A percentile compares a stretch with the other conserved stretches of the same genome.
Evolutionary conservation across 2,113 vertebrate species (phyloP).

Genomic region (Cavia porcellus): DNA sequence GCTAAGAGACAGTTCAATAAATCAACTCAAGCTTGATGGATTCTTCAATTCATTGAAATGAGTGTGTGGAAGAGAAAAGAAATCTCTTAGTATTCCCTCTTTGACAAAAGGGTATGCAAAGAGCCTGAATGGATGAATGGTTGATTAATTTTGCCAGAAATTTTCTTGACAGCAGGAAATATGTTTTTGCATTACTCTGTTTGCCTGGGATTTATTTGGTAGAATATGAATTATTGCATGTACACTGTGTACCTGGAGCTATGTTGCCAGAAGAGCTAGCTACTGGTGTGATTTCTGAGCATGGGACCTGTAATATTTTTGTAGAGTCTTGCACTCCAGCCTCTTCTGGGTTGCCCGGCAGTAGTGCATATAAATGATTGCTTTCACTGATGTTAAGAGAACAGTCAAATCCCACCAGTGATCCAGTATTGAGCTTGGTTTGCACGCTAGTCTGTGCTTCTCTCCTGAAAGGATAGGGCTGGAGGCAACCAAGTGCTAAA

Average conservation of each 20-base stretch:
- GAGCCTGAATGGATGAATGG: conserved; percentile 99
- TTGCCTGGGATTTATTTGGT: conserved; percentile 94
- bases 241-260: conserved; percentile 95
- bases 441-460: conserved; percentile 73
- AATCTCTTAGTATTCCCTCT: conserved; percentile 96
- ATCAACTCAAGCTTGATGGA: conserved; percentile 99
- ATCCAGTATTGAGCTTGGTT: conserved; percentile 84
- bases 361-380: conserved; percentile 77
- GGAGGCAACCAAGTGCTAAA: conserved; percentile 75
- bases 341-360: conserved; percentile 58
- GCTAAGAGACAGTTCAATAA: conserved; percentile 99
- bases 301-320: conserved; percentile 73
- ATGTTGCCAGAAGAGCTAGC: conserved; percentile 87
- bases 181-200: conserved; percentile 96
- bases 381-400: conserved; percentile 78
- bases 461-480: conserved; percentile 47
- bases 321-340: conserved; percentile 78
- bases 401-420: conserved; percentile 80
- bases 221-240: conserved; percentile 94
- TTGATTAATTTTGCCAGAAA: conserved; percentile 99
- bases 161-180: conserved; percentile 99
- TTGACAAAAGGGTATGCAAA: conserved; percentile 99
- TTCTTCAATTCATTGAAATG: conserved; percentile 97
- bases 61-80: conserved; percentile 94
- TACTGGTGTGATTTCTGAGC: conserved; percentile 81